Base-by-base conservation (phyloP, 1,140 invertebrate species). In the Heterodera schachtii region DNA sequence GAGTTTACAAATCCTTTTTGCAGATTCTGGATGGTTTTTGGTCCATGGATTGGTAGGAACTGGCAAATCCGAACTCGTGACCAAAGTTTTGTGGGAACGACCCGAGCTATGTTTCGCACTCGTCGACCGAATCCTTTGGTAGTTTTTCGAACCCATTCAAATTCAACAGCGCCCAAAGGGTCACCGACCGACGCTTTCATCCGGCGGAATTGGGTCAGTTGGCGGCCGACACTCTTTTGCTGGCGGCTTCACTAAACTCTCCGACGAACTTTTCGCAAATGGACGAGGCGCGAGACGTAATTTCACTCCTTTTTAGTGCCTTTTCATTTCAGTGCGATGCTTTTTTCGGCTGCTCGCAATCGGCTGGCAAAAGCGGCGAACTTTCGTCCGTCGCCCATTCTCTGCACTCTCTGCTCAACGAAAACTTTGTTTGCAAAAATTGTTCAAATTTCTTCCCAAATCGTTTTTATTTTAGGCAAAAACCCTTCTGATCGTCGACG, bases 41-140 rank as follows among this genome's bases (percentile, higher is more conserved):
- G 70, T 78, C 21, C 46, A 8, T 49, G 77, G 77, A 41, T 70
- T 78, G 77, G 49, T 64, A 47, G 77, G 77, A 4, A 41, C 3
- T 69, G 77, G 77, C 19, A 78, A 78, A 49, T 69, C 77, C 47
- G 16, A 78, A 52, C 70, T 78, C 31, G 46, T 78, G 21, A 69
- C 66, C 70, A 41, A 52, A 19, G 4, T 78, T 49, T 47, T 78
- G 2, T 78, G 77, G 77, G 77, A 78, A 46, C 31, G 70, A 8
- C 77, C 77, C 8, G 77, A 78, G 70, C 9, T 78, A 49, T 69
- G 31, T 9, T 70, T 78, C n/a, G 77, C 60, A 41, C 44, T 78
- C 66, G 52, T 78, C 47, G 77, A 78, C 49, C 64, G 31, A 3
- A 21, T 78, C 70, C 52, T 78, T 70, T 78, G 77, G 77, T 78